Conservation (phyloP, 2,113 vertebrate genomes). For the Ciconia stormi region DNA sequence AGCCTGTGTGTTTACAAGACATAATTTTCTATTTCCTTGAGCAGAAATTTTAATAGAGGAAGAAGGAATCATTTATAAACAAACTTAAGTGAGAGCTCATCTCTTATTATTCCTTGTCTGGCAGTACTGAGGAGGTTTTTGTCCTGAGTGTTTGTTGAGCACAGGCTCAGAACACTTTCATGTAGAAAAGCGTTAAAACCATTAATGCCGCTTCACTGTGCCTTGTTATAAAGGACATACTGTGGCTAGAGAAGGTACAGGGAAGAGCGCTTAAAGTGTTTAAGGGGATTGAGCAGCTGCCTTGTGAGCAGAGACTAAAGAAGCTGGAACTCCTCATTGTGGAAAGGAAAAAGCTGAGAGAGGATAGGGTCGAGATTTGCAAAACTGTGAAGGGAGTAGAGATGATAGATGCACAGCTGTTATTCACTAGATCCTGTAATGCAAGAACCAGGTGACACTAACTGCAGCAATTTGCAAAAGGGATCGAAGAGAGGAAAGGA, state of each 20-base stretch:
- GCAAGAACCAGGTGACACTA: neutral
- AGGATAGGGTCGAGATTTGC: neutral
- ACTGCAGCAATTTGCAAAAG: neutral
- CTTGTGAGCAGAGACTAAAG: neutral
- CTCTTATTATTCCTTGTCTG: neutral
- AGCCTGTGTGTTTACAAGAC: neutral
- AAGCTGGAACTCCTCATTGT: neutral
- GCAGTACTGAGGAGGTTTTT: neutral
- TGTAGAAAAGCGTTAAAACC: neutral
- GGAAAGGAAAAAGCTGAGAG: neutral
- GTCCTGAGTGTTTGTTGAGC: neutral
- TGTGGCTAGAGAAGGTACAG: neutral
- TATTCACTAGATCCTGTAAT: neutral
- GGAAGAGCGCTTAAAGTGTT: rapidly evolving
- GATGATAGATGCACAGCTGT: neutral
- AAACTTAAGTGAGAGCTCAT: neutral
- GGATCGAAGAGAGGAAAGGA: neutral
- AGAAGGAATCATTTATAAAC: neutral
- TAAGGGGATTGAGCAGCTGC: neutral
- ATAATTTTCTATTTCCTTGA: neutral
- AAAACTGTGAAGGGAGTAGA: neutral
- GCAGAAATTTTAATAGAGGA: neutral
- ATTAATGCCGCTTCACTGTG: neutral
- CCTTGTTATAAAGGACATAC: neutral
- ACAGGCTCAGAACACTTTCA: neutral